These are phyloP conservation scores for Alloscopus bannaensis DNA, from an alignment of 2,888 invertebrate species.

Conservation along the genomic window DNA sequence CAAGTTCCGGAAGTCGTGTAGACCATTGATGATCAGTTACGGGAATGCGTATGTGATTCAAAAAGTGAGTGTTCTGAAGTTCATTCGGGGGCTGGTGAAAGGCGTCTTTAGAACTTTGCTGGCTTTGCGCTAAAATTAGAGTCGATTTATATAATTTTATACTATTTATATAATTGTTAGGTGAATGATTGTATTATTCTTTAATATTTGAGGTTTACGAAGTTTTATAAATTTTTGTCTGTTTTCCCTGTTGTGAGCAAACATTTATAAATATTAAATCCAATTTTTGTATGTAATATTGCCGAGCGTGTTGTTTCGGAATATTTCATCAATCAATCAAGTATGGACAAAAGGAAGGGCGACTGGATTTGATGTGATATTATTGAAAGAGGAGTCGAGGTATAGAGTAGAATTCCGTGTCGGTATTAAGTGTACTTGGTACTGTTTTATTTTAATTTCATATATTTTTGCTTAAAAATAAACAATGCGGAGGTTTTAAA, in stretches of 20 bases:
- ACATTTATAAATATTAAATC: too few species aligned
- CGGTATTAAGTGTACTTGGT: neutral
- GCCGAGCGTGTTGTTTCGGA: neutral
- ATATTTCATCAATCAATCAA: neutral
- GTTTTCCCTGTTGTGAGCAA: too few species aligned
- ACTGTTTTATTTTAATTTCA: neutral
- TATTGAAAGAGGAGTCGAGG: neutral
- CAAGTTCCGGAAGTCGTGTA: conserved; percentile 46
- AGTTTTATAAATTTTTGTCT: too few species aligned
- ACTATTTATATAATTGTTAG: too few species aligned
- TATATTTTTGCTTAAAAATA: too few species aligned
- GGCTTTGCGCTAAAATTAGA: conserved; percentile 1
- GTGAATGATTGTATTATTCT: too few species aligned
- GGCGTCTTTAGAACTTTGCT: conserved; percentile 35
- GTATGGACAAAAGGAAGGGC: neutral
- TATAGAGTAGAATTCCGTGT: neutral
- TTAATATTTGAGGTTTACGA: too few species aligned
- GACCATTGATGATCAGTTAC: conserved; percentile 13
- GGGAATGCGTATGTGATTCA: conserved; percentile 18
- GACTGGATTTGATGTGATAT: neutral
- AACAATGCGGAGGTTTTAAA: too few species aligned
- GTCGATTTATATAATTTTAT: too few species aligned
- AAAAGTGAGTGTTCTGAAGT: conserved; percentile 16
- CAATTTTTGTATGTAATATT: neutral
- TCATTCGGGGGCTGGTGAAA: conserved; percentile 21